Evolutionary conservation across 2,888 invertebrate species (phyloP), one percentile per base, ranked within the genome.

Genomic region (Drosophila villosipedis): DNA sequence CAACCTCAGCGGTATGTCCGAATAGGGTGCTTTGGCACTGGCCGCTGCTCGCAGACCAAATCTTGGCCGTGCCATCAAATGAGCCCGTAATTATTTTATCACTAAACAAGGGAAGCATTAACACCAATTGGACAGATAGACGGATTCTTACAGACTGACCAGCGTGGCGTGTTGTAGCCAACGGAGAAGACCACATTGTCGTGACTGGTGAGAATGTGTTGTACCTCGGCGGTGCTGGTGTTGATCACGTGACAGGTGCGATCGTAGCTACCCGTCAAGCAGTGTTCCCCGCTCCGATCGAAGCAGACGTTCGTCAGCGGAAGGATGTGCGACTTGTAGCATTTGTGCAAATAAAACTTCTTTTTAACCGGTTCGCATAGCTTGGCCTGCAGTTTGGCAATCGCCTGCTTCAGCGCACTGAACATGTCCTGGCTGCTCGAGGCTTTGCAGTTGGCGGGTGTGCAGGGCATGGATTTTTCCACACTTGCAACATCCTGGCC

Each of bases 101-200:
- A 75, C 96, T 96, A 90, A 22, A 14, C 14, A 0, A 1, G 5
- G 5, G 5, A 30, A 22, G 2, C 2, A 14, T 50, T 22, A 55
- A 3, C 0, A 16, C 41, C 10, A 33, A 2, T 39, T 37, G 1
- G 3, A 37, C 4, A 10, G 1, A 25, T 6, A 4, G 1, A 9
- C 16, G 3, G 0, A 14, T 57, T 1, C 2, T 9, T 9, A 0
- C 7, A 0, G 10, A 53, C 94, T 94, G 91, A 97, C 97, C 96
- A 96, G 79, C 94, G 93, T 12, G 97, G 96, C 87, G 96, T 96
- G 92, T 97, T 97, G 92, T 96, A 97, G 55, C 95, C 95, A 47
- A 97, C 96, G 14, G 96, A 95, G 93, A 96, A 97, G 14, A 97
- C 97, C 63, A 97, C 97, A 93, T 97, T 97, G 83, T 96, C 95